These are phyloP conservation scores for Gobiocypris rarus DNA, from an alignment of 2,113 vertebrate species.

Conservation along the genomic window DNA sequence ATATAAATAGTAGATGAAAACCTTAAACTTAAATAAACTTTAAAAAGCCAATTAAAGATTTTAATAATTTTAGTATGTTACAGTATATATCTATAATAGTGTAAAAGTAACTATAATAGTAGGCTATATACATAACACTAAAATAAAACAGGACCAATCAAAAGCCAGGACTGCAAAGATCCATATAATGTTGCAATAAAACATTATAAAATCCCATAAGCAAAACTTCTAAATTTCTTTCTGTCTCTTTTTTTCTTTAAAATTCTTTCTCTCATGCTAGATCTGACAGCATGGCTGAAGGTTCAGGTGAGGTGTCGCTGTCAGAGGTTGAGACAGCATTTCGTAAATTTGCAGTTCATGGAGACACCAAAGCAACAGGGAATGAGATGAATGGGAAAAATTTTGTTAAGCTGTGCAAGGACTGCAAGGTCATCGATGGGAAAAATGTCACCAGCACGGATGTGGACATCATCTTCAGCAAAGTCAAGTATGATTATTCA, in stretches of 20 bases:
- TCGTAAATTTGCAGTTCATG: constrained; percentile 80
- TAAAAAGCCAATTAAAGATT: too few species aligned
- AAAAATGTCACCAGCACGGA: constrained; percentile 84
- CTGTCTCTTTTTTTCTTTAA: neutral
- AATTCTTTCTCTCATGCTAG: neutral
- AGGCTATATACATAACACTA: neutral
- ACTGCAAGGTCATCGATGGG: constrained; percentile 84
- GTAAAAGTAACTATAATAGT: too few species aligned
- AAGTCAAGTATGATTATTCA: constrained; percentile 84
- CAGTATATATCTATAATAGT: too few species aligned
- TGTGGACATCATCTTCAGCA: constrained; percentile 86
- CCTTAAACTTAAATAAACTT: too few species aligned
- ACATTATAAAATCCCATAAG: neutral
- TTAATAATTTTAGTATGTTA: too few species aligned
- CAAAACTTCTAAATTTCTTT: neutral
- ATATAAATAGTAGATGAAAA: neutral
- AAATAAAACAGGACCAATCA: neutral
- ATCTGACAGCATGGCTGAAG: constrained; percentile 71
- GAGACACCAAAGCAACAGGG: constrained; percentile 79
- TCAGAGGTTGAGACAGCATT: constrained; percentile 78
- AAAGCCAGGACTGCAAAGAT: neutral
- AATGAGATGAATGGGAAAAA: constrained; percentile 87
- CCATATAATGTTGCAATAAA: neutral
- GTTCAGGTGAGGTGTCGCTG: constrained; percentile 51
- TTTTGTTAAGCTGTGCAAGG: constrained; percentile 89